Percentiles rank a stretch among this genome's conserved stretches.
phyloP scores from a whole-genome alignment of 2,797 vertebrate species.

The Tarsius wallacei region DNA sequence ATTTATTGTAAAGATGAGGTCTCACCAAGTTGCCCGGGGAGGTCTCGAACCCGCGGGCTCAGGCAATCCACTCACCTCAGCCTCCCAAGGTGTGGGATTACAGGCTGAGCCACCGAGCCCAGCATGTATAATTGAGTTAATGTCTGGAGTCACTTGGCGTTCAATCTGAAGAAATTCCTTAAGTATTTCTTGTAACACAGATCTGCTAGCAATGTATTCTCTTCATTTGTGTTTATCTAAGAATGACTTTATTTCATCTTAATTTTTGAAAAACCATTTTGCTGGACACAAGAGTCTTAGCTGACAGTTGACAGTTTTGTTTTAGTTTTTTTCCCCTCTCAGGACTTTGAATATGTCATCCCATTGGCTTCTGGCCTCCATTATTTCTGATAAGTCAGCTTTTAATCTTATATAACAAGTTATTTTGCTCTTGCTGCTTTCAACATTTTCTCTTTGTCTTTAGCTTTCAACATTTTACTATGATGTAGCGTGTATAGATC shows the following conservation, averaged over 20 bases:
- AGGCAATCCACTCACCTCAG: too few species aligned
- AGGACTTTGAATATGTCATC: constrained; percentile 13
- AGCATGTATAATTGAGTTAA: neutral
- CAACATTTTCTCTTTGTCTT: constrained; percentile 22
- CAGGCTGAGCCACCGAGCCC: too few species aligned
- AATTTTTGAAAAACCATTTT: constrained; percentile 1
- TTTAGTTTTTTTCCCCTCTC: neutral
- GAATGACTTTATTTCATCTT: constrained; percentile 47
- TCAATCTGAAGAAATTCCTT: constrained; percentile 1
- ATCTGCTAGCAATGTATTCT: neutral
- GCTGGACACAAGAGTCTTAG: neutral
- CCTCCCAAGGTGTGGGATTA: too few species aligned
- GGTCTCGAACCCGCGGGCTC: too few species aligned
- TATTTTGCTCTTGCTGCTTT: constrained; percentile 1
- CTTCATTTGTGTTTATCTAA: neutral
- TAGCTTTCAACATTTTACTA: neutral
- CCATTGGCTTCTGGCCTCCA: neutral
- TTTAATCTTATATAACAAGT: neutral
- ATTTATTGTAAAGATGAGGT: too few species aligned
- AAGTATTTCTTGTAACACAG: neutral
- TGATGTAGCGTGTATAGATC: neutral
- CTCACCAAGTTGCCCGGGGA: too few species aligned
- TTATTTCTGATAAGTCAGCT: constrained; percentile 8
- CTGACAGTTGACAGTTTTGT: neutral
- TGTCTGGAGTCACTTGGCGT: neutral